phyloP scores from a whole-genome alignment of 1,140 invertebrate genomes.

The Ceratosolen fusciceps region DNA sequence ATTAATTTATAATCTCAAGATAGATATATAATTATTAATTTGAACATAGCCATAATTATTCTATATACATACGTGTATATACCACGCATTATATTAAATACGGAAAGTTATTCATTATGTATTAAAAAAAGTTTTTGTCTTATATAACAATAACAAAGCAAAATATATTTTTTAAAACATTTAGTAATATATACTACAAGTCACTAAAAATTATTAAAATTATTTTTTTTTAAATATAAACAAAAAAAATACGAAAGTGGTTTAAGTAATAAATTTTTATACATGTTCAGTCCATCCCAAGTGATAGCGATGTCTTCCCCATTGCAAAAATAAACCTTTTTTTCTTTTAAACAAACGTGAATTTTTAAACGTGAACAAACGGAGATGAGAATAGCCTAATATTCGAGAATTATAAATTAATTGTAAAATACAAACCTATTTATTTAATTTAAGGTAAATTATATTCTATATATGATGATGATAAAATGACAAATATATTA shows the following conservation, averaged over 20 bases:
- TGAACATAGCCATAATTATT: not conserved
- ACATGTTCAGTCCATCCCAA: conserved; percentile 18
- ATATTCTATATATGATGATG: not conserved
- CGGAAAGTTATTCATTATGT: conserved; percentile 1
- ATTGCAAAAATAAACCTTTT: conserved; percentile 40
- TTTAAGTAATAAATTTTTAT: conserved; percentile 27
- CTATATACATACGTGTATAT: conserved; percentile 20
- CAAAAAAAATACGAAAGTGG: conserved; percentile 7
- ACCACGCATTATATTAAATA: conserved; percentile 21
- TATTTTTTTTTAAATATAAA: conserved; percentile 19
- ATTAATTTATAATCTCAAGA: too few species aligned
- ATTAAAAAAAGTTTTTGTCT: not conserved
- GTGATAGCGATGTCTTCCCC: conserved; percentile 40
- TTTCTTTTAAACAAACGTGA: too few species aligned
- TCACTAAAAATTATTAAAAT: conserved; percentile 12
- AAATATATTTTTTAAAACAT: not conserved
- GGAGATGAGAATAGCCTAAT: conserved; percentile 2
- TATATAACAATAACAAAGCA: not conserved
- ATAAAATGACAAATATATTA: not conserved
- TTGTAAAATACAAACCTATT: conserved; percentile 2
- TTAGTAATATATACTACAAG: not conserved
- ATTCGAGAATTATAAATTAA: not conserved
- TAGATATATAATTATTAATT: conserved; percentile 20
- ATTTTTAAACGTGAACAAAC: conserved; percentile 32
- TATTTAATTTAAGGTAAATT: conserved; percentile 24